Conservation (phyloP, 2,797 vertebrate genomes). For the Sebastes cheni region DNA sequence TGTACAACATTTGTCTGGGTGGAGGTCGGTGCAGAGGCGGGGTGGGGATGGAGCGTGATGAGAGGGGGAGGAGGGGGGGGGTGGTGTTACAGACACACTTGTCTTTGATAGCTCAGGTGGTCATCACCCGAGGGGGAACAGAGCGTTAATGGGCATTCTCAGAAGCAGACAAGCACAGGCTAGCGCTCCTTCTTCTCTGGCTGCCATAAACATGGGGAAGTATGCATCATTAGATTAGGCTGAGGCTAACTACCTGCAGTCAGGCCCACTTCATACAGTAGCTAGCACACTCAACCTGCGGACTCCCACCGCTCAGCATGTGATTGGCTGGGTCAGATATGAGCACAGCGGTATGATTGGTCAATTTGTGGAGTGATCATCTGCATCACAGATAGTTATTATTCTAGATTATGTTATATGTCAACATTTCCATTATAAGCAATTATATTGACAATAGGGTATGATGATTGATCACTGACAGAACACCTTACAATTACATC, state of each 20-base stretch:
- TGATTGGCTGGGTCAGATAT: constrained; percentile 10
- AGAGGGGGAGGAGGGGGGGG: constrained; percentile 1
- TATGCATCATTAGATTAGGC: constrained; percentile 77
- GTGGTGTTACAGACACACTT: constrained; percentile 68
- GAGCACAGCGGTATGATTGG: background rate
- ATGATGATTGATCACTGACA: constrained; percentile 11
- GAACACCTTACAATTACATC: constrained; percentile 10
- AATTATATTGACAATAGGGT: background rate
- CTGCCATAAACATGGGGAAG: constrained; percentile 74
- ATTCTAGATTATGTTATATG: constrained; percentile 8
- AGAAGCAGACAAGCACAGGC: constrained; percentile 77
- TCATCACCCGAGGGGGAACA: constrained; percentile 79
- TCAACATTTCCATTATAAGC: constrained; percentile 11
- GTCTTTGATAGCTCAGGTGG: constrained; percentile 84
- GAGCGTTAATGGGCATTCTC: constrained; percentile 79
- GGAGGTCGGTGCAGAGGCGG: constrained; percentile 32
- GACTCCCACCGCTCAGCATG: background rate
- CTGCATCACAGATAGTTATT: background rate
- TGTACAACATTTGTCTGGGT: constrained; percentile 21
- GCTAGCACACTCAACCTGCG: constrained; percentile 17
- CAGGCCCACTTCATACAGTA: constrained; percentile 59
- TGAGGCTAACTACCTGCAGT: constrained; percentile 62
- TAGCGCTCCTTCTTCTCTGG: constrained; percentile 61
- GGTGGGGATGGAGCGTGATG: constrained; percentile 41
- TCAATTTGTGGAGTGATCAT: background rate